Conservation (phyloP, 2,888 invertebrate species). For the Polietes domitor region DNA sequence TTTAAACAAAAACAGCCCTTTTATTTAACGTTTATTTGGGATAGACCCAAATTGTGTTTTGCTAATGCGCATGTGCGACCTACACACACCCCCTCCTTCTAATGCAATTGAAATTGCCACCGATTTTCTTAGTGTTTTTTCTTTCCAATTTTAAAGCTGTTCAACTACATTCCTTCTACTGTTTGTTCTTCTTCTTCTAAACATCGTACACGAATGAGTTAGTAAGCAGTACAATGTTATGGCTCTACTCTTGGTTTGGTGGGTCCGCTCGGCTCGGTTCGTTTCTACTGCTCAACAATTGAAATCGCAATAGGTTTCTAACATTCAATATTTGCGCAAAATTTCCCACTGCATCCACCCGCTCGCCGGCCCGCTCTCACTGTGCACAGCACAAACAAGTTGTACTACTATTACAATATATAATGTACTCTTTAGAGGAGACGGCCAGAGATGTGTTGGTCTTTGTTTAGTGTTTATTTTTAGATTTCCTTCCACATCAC, state of each 20-base stretch:
- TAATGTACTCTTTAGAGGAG: too few relatives aligned
- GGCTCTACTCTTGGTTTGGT: not conserved
- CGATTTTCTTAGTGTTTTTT: too few relatives aligned
- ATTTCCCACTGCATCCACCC: not conserved
- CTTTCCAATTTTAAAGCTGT: not conserved
- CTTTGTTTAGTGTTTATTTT: conserved; percentile 17
- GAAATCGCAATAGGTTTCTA: not conserved
- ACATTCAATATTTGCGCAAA: not conserved
- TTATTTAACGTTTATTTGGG: too few relatives aligned
- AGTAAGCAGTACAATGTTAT: not conserved
- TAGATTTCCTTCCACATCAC: not conserved
- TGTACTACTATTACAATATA: too few relatives aligned
- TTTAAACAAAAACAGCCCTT: too few relatives aligned
- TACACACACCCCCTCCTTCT: too few relatives aligned
- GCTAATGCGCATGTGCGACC: too few relatives aligned
- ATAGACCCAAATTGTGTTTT: too few relatives aligned
- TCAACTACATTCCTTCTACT: not conserved
- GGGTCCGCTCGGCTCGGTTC: not conserved
- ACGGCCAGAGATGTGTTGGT: not conserved
- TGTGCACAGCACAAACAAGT: too few relatives aligned
- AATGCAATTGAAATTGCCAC: too few relatives aligned
- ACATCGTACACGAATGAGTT: not conserved
- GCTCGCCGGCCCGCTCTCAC: too few relatives aligned
- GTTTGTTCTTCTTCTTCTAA: too few relatives aligned
- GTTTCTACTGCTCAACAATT: not conserved